A percentile compares a stretch with the other conserved stretches of the same genome.
Conservation (phyloP, 2,888 invertebrate species). For the Synanthedon vespiformis region DNA sequence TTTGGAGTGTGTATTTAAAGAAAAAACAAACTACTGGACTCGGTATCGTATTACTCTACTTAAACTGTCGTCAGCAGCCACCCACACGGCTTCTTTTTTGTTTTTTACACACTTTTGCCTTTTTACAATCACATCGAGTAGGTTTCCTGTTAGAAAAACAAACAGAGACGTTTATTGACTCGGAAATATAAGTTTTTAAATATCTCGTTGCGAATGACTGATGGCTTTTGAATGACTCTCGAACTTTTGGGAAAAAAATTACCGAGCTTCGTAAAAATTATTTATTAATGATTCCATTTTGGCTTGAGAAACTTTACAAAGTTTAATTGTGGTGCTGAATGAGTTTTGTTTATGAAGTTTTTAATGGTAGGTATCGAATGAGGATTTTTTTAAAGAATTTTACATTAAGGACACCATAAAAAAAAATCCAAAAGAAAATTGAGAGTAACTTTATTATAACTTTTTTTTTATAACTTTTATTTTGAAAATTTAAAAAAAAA, state of each 20-base stretch:
- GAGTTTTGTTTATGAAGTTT: background rate
- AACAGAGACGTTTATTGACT: constrained; percentile 63
- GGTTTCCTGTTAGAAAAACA: constrained; percentile 68
- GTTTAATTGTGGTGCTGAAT: constrained; percentile 9
- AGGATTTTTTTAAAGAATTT: too few relatives aligned
- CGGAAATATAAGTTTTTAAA: constrained; percentile 46
- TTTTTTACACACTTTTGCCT: constrained; percentile 53
- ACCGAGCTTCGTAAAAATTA: too few relatives aligned
- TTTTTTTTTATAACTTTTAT: too few relatives aligned
- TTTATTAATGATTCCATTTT: too few relatives aligned
- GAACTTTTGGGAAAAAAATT: constrained; percentile 23
- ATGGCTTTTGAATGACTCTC: constrained; percentile 59
- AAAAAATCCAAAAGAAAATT: too few relatives aligned
- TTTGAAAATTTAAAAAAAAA: too few relatives aligned
- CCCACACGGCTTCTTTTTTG: constrained; percentile 46
- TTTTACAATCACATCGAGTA: constrained; percentile 41
- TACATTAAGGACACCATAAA: too few relatives aligned
- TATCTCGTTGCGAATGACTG: constrained; percentile 58
- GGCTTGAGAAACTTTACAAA: too few relatives aligned
- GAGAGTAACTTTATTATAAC: too few relatives aligned
- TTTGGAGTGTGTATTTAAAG: constrained; percentile 28
- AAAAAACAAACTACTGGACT: constrained; percentile 60
- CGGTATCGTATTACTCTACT: constrained; percentile 58
- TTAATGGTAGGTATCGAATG: too few relatives aligned
- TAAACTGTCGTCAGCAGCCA: constrained; percentile 67